Base-by-base conservation (phyloP, 2,113 vertebrate species). In the Chlamydotis undulata region DNA sequence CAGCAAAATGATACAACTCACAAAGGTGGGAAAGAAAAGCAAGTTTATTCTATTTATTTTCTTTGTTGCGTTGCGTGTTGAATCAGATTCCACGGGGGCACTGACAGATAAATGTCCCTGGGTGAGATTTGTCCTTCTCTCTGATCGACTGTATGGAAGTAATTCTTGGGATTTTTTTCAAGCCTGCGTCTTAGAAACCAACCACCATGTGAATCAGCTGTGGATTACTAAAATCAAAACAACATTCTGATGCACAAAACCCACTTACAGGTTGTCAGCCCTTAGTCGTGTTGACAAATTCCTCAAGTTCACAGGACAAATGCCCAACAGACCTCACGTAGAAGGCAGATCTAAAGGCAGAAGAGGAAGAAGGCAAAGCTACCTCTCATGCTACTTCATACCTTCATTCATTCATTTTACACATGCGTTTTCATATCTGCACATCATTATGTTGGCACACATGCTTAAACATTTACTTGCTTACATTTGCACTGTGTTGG, bases 91-190 rank as follows among this genome's bases (percentile, higher is more conserved):
- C 65, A n/a, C 35, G 24, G 33, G 49, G 23, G 4, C 31, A 81
- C 55, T 67, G 86, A 81, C 50, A 64, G 59, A 60, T 77, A 64
- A 80, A 77, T 61, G 47, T 91, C 78, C 35, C 52, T 10, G 52
- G 14, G 26, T 71, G 64, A 92, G 74, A 77, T 94, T 87, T 87
- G 37, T 84, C 49, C 52, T 41, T 67, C 60, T 57, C 93, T 95
- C 73, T 89, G 65, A 95, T 84, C 35, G 35, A 53, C 43, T 0
- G 0, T 19, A 37, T 79, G 43, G 80, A 96, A 91, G 56, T 83
- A 89, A 91, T 95, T 92, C 52, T 71, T 64, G 56, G 83, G 74
- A 87, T 82, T 93, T 93, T 93, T 82, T 89, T 49, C 69, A 93
- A 92, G 73, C 26, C 65, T 73, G 52, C 33, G 16, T 86, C 69